A percentile compares a stretch with the other conserved stretches of the same genome.
phyloP scores from a whole-genome alignment of 2,797 vertebrate genomes.

The Dryobates pubescens region DNA sequence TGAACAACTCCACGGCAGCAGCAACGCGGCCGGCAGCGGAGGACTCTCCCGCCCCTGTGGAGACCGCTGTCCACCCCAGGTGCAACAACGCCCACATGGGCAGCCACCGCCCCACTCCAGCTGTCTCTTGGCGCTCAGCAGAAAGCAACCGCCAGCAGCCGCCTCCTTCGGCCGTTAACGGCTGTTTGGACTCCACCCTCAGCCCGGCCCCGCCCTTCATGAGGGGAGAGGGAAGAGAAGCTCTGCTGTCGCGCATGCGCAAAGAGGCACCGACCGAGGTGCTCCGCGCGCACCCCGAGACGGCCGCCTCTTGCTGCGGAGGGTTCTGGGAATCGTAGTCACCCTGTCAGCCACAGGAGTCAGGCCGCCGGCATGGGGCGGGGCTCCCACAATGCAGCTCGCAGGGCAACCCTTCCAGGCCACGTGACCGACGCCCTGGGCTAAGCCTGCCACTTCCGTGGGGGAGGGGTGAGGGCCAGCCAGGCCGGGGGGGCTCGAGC shows the following conservation, averaged over 20 bases:
- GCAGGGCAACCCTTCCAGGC: neutral
- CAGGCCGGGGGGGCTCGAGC: neutral
- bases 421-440: neutral
- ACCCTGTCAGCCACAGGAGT: rapidly evolving
- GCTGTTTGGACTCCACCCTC: neutral
- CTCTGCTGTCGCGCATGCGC: neutral
- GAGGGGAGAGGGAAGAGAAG: too few species aligned
- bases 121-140: too few species aligned
- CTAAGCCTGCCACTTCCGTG: too few species aligned
- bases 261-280: rapidly evolving
- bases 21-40: rapidly evolving
- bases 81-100: rapidly evolving
- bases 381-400: neutral
- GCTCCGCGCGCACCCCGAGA: too few species aligned
- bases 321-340: neutral
- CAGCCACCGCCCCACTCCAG: too few species aligned
- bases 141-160: too few species aligned
- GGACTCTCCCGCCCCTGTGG: rapidly evolving
- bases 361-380: neutral
- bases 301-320: neutral
- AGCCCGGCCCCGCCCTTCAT: neutral
- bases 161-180: neutral
- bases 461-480: neutral
- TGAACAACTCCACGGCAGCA: rapidly evolving
- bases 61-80: rapidly evolving